Base-by-base conservation (phyloP, 53 echinoderm and acorn worm species). In the Apostichopus leukothele region DNA sequence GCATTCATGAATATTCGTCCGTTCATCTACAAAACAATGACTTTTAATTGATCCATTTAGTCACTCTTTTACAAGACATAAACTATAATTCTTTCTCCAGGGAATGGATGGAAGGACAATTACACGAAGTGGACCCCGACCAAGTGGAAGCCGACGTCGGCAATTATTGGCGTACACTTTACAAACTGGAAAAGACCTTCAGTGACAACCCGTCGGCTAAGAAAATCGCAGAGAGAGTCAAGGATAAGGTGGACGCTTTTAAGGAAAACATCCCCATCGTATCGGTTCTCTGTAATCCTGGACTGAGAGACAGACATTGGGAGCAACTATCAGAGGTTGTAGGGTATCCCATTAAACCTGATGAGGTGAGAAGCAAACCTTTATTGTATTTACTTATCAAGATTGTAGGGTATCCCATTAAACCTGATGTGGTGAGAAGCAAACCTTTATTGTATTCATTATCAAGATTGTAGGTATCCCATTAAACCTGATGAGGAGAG, bases 91-190 rank as follows among this genome's bases (percentile, higher is more conserved):
- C 39, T 39, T 39, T 75, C 75, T 10, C 19, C 75, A 75, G 97
- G 76, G 76, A 73, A 22, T 97, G 97, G 97, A 97, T 97, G 97
- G 97, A 97, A 8, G 97, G 97, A 0, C 67, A 92, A 51, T 92
- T 97, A 83, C 91, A 95, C 20, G 97, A 97, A 0, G 95, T 97
- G 14, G 91, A 97, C 83, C 97, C 97, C 52, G 97, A 97, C 83
- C 89, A 86, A 52, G 95, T 97, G 0, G 97, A 97, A 16, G 75
- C 19, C 21, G 97, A 97, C 19, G 95, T 97, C 5, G 97, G 97
- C 78, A 97, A 97, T 90, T 97, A 97, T 90, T 98, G 98, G 98
- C 88, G 95, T 67, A 98, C 94, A 60, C 90, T 95, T 21, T 96
- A 96, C 94, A 98, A 96, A 88, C 87, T 96, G 63, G 95, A 95